Conservation (phyloP, 2,113 vertebrate species). For the Tachycineta bicolor region DNA sequence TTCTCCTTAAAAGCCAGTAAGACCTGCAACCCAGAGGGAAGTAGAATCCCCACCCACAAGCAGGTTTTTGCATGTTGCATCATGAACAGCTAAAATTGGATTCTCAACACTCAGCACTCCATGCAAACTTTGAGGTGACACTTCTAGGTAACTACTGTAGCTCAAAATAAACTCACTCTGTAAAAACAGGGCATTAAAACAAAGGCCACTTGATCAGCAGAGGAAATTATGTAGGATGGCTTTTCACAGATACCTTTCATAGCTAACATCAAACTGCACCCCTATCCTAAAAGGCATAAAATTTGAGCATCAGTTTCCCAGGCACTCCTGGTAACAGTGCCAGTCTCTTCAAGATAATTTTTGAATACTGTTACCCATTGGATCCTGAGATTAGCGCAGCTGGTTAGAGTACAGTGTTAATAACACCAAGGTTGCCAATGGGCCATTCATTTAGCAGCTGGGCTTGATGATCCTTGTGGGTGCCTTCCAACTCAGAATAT, state of each 20-base stretch:
- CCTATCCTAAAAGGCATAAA: neutral
- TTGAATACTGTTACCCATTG: neutral
- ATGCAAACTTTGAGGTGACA: neutral
- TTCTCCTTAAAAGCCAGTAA: neutral
- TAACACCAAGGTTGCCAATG: rapidly evolving
- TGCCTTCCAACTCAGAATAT: neutral
- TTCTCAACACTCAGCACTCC: neutral
- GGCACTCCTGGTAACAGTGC: neutral
- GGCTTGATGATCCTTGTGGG: neutral
- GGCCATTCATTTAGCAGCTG: too few species aligned
- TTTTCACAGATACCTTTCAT: neutral
- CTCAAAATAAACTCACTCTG: neutral
- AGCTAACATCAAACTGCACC: neutral
- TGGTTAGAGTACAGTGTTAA: neutral
- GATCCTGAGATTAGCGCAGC: neutral
- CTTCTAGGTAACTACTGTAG: neutral
- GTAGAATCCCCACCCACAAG: neutral
- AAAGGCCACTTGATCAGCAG: neutral
- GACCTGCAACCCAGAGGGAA: neutral
- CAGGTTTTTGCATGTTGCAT: neutral
- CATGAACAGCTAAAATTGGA: neutral
- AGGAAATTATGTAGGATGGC: neutral
- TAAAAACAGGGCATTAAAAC: neutral
- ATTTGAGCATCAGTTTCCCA: neutral
- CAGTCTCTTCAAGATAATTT: neutral